Base-by-base conservation (phyloP, 2,888 invertebrate species). In the Nasonia oneida region DNA sequence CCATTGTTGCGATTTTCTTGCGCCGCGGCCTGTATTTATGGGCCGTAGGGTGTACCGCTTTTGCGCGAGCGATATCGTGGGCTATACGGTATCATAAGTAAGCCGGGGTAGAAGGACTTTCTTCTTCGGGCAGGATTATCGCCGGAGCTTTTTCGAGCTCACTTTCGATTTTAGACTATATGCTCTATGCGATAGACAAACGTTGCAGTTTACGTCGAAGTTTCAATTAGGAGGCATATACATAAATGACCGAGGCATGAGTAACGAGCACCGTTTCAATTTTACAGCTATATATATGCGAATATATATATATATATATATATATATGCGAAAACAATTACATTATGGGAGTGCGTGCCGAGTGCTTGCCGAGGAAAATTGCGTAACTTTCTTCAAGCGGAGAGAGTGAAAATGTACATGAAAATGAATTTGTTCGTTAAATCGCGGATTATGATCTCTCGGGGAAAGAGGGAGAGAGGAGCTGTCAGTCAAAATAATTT, bases 11-110 rank as follows among this genome's bases (percentile, higher is more conserved):
- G 71, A 61, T 47, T 50, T 70, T 57, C 61, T 75, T 39, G 37
- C 70, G 37, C 47, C 81, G 81, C 29, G 83, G 81, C 70, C 81
- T 79, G 75, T 84, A 82, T 71, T 86, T 81, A 77, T 64, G 78
- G 73, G 53, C 0, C 29, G 29, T 29, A 29, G 29, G 1, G 29
- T 57, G 3, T n/a, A 33, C 76, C 23, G 53, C 57, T 61, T 61
- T 23, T 61, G 57, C 57, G 5, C n/a, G 2, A 5, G 12, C 29
- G 29, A 29, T 29, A 47, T 61, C 57, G 57, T 61, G 23, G 57
- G 57, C n/a, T 47, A 2, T 47, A 10, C 47, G 37, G 37, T 37
- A 37, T 37, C 29, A 29, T 29, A 29, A 29, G 12, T 10, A 47
- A 47, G 47, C 10, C 6, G 57, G 57, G 57, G 15, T 50, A 50